These are phyloP conservation scores for Choristoneura fumiferana DNA, from an alignment of 1,140 invertebrate genomes.

Conservation along the genomic window DNA sequence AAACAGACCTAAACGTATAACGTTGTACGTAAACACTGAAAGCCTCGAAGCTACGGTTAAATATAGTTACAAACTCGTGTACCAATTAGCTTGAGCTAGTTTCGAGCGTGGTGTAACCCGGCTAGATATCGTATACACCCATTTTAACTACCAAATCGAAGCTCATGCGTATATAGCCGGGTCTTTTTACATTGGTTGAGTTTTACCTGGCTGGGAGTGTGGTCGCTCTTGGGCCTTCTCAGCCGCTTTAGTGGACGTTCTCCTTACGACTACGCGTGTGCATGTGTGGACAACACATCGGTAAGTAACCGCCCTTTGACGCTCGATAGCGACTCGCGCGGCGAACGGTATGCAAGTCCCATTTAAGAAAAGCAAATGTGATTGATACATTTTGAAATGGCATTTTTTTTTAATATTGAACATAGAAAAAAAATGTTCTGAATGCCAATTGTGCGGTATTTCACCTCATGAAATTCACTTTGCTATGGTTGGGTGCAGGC, in stretches of 20 bases:
- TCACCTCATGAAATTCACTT: too few relatives aligned
- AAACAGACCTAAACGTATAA: conserved; percentile 43
- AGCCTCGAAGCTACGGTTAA: conserved; percentile 40
- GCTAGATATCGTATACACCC: conserved; percentile 43
- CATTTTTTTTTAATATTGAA: background rate
- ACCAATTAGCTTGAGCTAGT: conserved; percentile 41
- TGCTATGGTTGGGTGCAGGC: too few relatives aligned
- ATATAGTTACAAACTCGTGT: conserved; percentile 49
- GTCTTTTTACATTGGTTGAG: conserved; percentile 49
- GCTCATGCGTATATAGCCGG: conserved; percentile 61
- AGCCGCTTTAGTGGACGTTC: conserved; percentile 79
- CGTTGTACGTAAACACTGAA: conserved; percentile 37
- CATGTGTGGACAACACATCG: conserved; percentile 77
- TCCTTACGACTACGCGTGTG: conserved; percentile 78
- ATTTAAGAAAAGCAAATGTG: conserved; percentile 16
- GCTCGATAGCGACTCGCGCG: conserved; percentile 48
- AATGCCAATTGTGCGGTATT: too few relatives aligned
- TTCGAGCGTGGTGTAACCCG: conserved; percentile 63
- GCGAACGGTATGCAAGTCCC: conserved; percentile 47
- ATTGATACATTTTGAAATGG: background rate
- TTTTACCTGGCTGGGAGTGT: conserved; percentile 78
- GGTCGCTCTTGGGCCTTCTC: conserved; percentile 79
- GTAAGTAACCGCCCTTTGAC: conserved; percentile 61
- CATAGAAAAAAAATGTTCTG: too few relatives aligned
- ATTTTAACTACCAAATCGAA: conserved; percentile 47